phyloP scores from a whole-genome alignment of 2,113 vertebrate species.

The Heterotilapia buettikoferi region DNA sequence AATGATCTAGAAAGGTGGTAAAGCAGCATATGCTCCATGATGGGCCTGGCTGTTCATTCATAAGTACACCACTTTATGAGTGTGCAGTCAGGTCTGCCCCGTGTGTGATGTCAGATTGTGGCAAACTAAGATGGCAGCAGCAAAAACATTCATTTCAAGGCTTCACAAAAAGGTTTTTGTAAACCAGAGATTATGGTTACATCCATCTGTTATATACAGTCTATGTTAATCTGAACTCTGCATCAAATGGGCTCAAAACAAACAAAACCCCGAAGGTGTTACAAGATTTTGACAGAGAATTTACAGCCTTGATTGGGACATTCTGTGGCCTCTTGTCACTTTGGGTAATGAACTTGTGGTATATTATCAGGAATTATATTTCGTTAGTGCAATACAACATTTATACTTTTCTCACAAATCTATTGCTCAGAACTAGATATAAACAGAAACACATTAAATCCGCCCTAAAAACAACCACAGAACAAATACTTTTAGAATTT shows the following conservation, averaged over 20 bases:
- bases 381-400: not conserved
- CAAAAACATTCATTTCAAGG: not conserved
- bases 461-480: not conserved
- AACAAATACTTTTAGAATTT: rapidly evolving
- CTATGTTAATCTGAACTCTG: not conserved
- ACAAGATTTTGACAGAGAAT: rapidly evolving
- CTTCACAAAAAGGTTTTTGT: not conserved
- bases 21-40: not conserved
- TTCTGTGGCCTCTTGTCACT: not conserved
- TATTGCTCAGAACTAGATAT: not conserved
- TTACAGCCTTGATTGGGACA: not conserved
- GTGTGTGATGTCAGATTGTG: not conserved
- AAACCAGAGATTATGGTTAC: not conserved
- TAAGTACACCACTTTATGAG: not conserved
- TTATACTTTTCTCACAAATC: not conserved
- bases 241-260: not conserved
- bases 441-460: not conserved
- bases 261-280: not conserved
- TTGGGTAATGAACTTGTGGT: not conserved
- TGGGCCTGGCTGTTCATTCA: not conserved
- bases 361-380: not conserved
- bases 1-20: not conserved
- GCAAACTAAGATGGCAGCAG: not conserved
- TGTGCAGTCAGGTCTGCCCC: not conserved
- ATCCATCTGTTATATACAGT: not conserved